Evolutionary conservation across 1,140 invertebrate species (phyloP).

Genomic region (Diabrotica virgifera): DNA sequence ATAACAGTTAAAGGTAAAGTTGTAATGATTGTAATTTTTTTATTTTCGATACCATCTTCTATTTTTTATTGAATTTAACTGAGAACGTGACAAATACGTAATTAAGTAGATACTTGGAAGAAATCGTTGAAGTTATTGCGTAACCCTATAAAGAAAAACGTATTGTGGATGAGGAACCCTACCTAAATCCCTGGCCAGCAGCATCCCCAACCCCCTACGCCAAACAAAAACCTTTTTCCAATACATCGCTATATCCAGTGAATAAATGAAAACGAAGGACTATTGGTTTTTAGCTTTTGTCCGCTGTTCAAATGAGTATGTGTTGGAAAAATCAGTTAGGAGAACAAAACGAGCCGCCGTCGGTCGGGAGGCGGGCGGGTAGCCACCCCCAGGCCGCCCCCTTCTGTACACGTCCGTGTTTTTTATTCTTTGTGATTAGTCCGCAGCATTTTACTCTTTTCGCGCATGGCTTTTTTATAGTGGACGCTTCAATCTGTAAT

Average conservation of each 20-base stretch:
- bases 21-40: too few species aligned
- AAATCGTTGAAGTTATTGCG: neutral
- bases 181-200: constrained; percentile 67
- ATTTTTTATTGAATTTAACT: too few species aligned
- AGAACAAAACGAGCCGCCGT: constrained; percentile 43
- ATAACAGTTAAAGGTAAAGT: too few species aligned
- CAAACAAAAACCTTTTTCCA: constrained; percentile 47
- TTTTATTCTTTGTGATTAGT: constrained; percentile 49
- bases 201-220: constrained; percentile 23
- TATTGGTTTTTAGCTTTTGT: constrained; percentile 50
- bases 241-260: constrained; percentile 41
- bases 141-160: neutral
- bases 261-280: constrained; percentile 49
- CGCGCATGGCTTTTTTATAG: constrained; percentile 47
- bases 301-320: constrained; percentile 44
- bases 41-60: too few species aligned
- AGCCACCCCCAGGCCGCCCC: constrained; percentile 14
- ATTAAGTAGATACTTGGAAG: too few species aligned
- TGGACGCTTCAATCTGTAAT: constrained; percentile 47
- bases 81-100: too few species aligned
- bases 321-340: constrained; percentile 48
- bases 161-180: neutral
- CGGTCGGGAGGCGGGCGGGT: constrained; percentile 31
- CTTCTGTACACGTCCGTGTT: constrained; percentile 37
- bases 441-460: constrained; percentile 46